phyloP scores from a whole-genome alignment of 1,140 invertebrate genomes.

The Heliconius hermathena region DNA sequence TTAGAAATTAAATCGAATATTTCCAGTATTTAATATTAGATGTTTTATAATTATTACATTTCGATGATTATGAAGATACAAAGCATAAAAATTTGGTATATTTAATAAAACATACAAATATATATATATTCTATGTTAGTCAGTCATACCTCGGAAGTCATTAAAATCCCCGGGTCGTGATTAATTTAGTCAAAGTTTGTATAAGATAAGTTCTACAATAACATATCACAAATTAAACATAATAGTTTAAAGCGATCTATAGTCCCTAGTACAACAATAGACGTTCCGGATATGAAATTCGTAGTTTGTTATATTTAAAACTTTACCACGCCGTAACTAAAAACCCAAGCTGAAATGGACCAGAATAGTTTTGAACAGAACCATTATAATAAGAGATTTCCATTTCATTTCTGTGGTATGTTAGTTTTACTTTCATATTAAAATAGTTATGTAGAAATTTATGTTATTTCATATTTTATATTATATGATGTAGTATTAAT shows the following conservation, averaged over 20 bases:
- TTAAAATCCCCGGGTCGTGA: not conserved
- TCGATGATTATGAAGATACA: no score
- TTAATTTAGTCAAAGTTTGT: constrained; percentile 4
- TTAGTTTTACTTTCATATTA: not conserved
- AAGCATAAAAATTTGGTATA: no score
- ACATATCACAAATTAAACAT: constrained; percentile 4
- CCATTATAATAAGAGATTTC: constrained; percentile 6
- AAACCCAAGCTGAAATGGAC: constrained; percentile 7
- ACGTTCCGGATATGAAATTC: constrained; percentile 19
- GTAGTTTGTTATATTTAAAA: constrained; percentile 18
- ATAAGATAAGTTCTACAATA: constrained; percentile 2
- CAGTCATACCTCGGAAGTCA: not conserved
- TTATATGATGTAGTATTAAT: no score
- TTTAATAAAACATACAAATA: not conserved
- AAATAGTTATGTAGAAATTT: not conserved
- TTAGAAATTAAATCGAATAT: no score
- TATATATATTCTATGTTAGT: no score
- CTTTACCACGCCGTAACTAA: not conserved
- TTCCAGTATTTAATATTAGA: not conserved
- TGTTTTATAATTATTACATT: no score
- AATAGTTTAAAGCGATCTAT: constrained; percentile 9
- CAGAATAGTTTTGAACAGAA: constrained; percentile 1
- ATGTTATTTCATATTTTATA: not conserved
- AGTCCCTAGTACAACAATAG: not conserved
- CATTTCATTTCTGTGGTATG: not conserved